Base-by-base conservation (phyloP, 1,140 invertebrate species). In the Ceratina japonica region DNA sequence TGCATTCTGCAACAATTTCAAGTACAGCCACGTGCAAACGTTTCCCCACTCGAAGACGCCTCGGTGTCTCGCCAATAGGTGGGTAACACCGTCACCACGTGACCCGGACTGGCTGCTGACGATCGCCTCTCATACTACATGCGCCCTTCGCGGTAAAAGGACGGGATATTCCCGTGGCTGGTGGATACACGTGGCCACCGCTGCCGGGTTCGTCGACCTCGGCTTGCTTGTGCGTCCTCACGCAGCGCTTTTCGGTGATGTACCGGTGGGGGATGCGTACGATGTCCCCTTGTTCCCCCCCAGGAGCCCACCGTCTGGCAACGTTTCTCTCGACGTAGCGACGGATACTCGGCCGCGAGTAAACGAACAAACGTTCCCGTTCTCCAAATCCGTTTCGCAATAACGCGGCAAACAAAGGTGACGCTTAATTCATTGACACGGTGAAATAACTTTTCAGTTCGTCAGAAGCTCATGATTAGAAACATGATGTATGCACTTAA, bases 251-350 rank as follows among this genome's bases (percentile, higher is more conserved):
- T 79, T 79, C 71, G 77, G 70, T 73, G 77, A 79, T 79, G 61
- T 79, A 79, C 77, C 77, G 70, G 77, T 74, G 77, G 77, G 77
- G 71, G 70, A 79, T 79, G 77, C 77, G 70, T 79, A 74, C 62
- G 75, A 71, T 78, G 69, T 78, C 75, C 75, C 75, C 75, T 78
- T 72, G 75, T 78, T 78, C 54, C 59, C 69, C 69, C 69, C 59
- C 20, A 72, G 69, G 49, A 78, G 68, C 51, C 68, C 61, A 18
- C 75, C 69, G 75, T 78, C 75, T 78, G 75, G 68, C 68, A 71
- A 63, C 75, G 68, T 77, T 78, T 78, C 69, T 59, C 68, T 77
- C 20, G 27, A n/a, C 4, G 68, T 78, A 78, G 75, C 31, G 59
- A 78, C 15, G 69, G 69, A 54, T 70, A 70, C 8, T 15, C 18